Evolutionary conservation across 2,797 vertebrate species (phyloP).

Genomic region (Sardinella longiceps): DNA sequence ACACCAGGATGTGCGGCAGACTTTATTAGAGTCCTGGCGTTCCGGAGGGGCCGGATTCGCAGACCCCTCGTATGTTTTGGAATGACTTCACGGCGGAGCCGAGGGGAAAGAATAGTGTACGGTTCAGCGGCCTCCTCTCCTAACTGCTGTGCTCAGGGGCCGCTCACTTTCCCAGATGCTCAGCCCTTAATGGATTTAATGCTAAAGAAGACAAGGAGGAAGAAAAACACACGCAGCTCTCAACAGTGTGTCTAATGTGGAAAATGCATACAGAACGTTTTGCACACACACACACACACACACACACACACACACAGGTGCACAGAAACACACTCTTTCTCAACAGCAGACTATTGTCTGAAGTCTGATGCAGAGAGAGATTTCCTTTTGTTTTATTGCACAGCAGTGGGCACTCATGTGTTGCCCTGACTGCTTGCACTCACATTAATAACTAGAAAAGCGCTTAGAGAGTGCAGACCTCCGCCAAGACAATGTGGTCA

Average conservation of each 20-base stretch:
- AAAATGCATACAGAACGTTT: neutral
- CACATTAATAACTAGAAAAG: too few species aligned
- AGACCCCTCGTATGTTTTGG: slow-evolving; percentile 45
- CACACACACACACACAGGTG: neutral
- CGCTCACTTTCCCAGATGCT: slow-evolving; percentile 16
- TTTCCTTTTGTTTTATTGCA: too few species aligned
- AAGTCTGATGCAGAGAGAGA: too few species aligned
- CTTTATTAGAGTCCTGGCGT: slow-evolving; percentile 47
- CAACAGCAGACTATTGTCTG: neutral
- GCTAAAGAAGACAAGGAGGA: neutral
- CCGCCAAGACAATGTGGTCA: too few species aligned
- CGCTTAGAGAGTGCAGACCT: too few species aligned
- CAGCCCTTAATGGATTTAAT: neutral
- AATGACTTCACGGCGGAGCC: slow-evolving; percentile 32
- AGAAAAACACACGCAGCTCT: neutral
- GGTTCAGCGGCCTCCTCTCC: slow-evolving; percentile 16
- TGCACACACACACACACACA: neutral
- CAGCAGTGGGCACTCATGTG: neutral
- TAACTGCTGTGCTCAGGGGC: neutral
- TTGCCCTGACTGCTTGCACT: neutral
- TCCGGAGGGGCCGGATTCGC: slow-evolving; percentile 37
- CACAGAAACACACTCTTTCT: neutral
- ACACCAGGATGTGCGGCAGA: slow-evolving; percentile 54
- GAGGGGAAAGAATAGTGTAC: slow-evolving; percentile 39
- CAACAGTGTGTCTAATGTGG: neutral